A percentile compares a stretch with the other conserved stretches of the same genome.
These are phyloP conservation scores for Prunella strophiata DNA, from an alignment of 2,797 vertebrate species.

Conservation along the genomic window DNA sequence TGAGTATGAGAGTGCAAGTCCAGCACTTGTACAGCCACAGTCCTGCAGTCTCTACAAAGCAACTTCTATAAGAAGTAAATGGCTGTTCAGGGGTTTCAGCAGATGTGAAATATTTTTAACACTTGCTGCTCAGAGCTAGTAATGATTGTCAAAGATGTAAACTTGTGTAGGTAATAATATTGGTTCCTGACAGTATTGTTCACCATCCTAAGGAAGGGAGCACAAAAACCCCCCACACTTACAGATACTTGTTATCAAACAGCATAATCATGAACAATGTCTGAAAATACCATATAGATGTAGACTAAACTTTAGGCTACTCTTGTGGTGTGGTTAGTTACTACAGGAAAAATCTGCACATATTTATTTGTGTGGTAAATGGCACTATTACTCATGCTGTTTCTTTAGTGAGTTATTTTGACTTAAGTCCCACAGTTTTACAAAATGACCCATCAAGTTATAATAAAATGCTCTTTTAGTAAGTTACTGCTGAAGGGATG, in stretches of 20 bases:
- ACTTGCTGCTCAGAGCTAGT: neutral
- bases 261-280: neutral
- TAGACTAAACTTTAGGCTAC: neutral
- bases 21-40: accelerated
- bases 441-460: slow-evolving; percentile 14
- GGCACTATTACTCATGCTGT: neutral
- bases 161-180: neutral
- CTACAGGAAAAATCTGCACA: neutral
- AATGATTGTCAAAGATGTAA: neutral
- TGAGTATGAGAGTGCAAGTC: neutral
- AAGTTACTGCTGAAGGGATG: neutral
- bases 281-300: neutral
- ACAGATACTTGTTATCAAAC: neutral
- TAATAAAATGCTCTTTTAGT: slow-evolving; percentile 37
- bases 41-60: neutral
- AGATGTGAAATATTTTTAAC: neutral
- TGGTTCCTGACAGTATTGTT: neutral
- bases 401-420: slow-evolving; percentile 49
- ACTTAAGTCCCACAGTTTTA: slow-evolving; percentile 13
- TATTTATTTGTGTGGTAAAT: neutral
- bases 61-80: neutral
- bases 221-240: neutral
- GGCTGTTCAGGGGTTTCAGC: neutral
- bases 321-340: neutral
- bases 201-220: neutral